phyloP scores from a whole-genome alignment of 2,113 vertebrate genomes.

The Lonchura striata region DNA sequence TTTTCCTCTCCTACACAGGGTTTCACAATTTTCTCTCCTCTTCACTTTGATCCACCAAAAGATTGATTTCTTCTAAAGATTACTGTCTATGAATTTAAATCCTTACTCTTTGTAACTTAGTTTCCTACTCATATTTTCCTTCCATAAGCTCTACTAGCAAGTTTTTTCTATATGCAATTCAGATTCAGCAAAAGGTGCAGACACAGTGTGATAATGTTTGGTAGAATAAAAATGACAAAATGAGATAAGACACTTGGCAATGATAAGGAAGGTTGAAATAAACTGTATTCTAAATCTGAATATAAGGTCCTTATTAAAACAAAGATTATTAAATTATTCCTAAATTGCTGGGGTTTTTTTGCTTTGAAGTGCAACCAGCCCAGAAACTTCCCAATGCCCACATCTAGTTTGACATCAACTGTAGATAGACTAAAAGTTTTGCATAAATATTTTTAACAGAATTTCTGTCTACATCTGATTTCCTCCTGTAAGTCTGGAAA shows the following conservation, averaged over 20 bases:
- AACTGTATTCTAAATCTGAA: background rate
- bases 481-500: background rate
- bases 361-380: background rate
- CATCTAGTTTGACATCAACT: background rate
- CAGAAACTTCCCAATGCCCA: background rate
- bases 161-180: background rate
- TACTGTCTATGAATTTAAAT: background rate
- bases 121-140: background rate
- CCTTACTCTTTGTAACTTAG: background rate
- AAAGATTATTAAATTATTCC: background rate
- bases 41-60: background rate
- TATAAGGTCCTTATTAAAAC: background rate
- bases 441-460: background rate
- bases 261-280: background rate
- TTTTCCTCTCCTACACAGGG: background rate
- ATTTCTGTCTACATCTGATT: background rate
- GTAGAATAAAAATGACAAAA: background rate
- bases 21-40: background rate
- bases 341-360: background rate
- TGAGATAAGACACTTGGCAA: background rate
- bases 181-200: background rate
- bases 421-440: background rate
- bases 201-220: background rate
- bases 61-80: rapidly evolving
- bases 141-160: background rate